These are phyloP conservation scores for Lordiphosa collinella DNA, from an alignment of 1,140 invertebrate genomes.

Conservation along the genomic window DNA sequence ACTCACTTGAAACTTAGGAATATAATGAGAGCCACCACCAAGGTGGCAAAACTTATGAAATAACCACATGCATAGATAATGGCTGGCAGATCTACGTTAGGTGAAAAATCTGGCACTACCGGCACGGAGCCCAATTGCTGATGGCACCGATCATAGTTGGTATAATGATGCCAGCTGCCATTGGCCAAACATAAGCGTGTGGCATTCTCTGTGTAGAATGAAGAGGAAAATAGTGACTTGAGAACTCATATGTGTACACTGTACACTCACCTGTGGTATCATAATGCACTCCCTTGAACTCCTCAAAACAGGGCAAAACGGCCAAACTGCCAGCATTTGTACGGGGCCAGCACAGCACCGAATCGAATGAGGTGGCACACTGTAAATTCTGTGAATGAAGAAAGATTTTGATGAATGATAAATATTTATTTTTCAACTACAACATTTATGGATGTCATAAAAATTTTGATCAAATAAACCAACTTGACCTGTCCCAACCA, in stretches of 20 bases:
- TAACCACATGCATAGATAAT: slow-evolving; percentile 80
- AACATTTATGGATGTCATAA: slow-evolving; percentile 3
- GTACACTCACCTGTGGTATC: slow-evolving; percentile 84
- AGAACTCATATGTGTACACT: neutral
- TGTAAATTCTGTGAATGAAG: slow-evolving; percentile 33
- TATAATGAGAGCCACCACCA: slow-evolving; percentile 79
- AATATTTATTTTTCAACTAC: slow-evolving; percentile 13
- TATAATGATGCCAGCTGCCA: slow-evolving; percentile 79
- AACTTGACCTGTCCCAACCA: slow-evolving; percentile 12
- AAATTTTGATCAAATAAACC: slow-evolving; percentile 7
- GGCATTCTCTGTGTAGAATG: slow-evolving; percentile 71
- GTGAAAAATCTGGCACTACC: slow-evolving; percentile 59
- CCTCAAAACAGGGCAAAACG: slow-evolving; percentile 86
- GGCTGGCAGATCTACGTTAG: slow-evolving; percentile 76
- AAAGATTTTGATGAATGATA: slow-evolving; percentile 8
- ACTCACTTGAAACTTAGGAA: slow-evolving; percentile 80
- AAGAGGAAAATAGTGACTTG: neutral
- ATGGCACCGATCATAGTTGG: slow-evolving; percentile 78
- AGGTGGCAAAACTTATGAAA: slow-evolving; percentile 77
- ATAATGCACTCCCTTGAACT: slow-evolving; percentile 88
- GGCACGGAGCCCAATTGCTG: slow-evolving; percentile 59
- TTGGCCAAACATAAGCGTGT: slow-evolving; percentile 75
- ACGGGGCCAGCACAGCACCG: slow-evolving; percentile 88
- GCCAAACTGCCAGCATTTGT: slow-evolving; percentile 84
- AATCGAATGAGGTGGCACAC: slow-evolving; percentile 85